Evolutionary conservation across 2,113 vertebrate species (phyloP), one percentile per base, ranked within the genome.

Genomic region (Bombycilla garrulus): DNA sequence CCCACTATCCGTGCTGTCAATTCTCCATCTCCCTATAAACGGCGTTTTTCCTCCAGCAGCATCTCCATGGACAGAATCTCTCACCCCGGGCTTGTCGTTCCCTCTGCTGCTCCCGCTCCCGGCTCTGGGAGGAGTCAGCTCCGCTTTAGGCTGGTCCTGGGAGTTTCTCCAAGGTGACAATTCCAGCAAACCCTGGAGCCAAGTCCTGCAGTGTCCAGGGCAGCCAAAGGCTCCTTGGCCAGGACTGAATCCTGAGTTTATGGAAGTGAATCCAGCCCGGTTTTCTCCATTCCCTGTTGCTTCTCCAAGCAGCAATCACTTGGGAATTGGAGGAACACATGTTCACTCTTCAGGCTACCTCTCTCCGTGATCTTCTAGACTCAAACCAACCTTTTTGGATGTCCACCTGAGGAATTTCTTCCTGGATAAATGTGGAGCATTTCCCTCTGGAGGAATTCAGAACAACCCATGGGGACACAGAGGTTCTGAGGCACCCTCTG

Each of bases 341-440:
- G 9, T 42, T 44, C 25, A 23, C 45, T 65, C 66, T 64, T 42
- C 53, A 9, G 5, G 24, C 28, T 65, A 4, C 25, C 40, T 79
- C 38, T 45, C 51, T 31, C 26, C 13, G 17, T 16, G 24, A 11
- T 15, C 58, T 38, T 36, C 54, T 14, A 8, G 24, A 67, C 16
- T 69, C 33, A 18, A n/a, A 22, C 25, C 21, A 36, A n/a, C 36
- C 28, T 33, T 48, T 71, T 4, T 40, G 57, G 73, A 69, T 57
- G 19, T 26, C 44, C 28, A 26, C 5, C n/a, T 38, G 80, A 50
- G 65, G 47, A 51, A 35, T 45, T 70, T 23, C 21, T n/a, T 74
- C 51, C 29, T 40, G 56, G 35, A n/a, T 4, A 4, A 56, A 31
- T 2, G 1, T 0, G 1, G 17, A 67, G 31, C 40, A 2, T 71